A percentile compares a stretch with the other conserved stretches of the same genome.
phyloP scores from a whole-genome alignment of 2,797 vertebrate species.

The Hypotaenidia okinawae region DNA sequence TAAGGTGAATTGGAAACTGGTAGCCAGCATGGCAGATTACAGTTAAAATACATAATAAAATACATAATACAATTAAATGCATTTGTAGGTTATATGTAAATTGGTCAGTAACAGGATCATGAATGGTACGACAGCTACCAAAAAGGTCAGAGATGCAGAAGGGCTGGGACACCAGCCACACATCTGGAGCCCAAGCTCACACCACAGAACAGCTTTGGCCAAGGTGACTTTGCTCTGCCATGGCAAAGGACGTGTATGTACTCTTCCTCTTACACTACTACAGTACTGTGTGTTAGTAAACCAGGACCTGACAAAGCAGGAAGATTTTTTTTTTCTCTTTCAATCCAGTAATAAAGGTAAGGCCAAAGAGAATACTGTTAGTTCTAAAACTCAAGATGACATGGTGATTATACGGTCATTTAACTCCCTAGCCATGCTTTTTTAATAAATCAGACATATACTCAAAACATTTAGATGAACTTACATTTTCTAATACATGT shows the following conservation, averaged over 20 bases:
- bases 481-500: neutral
- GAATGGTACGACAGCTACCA: neutral
- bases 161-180: neutral
- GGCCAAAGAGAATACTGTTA: neutral
- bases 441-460: neutral
- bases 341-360: neutral
- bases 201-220: neutral
- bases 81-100: neutral
- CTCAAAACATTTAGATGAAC: neutral
- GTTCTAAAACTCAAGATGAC: neutral
- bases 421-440: neutral
- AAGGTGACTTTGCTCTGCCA: neutral
- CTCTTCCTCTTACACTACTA: neutral
- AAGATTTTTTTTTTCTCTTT: neutral
- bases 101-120: neutral
- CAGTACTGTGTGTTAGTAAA: neutral
- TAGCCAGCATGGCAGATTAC: neutral
- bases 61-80: neutral
- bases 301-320: neutral
- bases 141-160: neutral
- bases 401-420: neutral
- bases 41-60: neutral
- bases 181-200: neutral
- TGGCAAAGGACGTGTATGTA: neutral
- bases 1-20: neutral